phyloP scores from a whole-genome alignment of 2,113 vertebrate genomes.

The Triplophysa tibetana region DNA sequence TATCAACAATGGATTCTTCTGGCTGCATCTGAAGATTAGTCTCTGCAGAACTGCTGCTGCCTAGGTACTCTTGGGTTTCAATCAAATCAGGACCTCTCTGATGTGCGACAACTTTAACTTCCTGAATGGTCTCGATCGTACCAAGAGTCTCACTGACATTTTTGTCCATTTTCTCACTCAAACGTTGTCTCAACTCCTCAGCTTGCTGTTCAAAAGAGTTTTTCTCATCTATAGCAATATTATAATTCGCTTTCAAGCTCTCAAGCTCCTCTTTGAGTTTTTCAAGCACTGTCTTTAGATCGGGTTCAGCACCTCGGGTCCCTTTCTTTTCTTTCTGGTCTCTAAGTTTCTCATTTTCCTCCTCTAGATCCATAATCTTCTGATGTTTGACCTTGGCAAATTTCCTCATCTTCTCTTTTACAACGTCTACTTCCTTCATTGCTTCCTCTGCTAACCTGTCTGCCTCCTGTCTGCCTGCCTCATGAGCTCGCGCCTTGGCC shows the following conservation, averaged over 20 bases:
- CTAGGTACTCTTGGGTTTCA: constrained; percentile 44
- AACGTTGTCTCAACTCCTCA: constrained; percentile 65
- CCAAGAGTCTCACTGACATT: constrained; percentile 40
- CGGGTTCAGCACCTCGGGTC: constrained; percentile 51
- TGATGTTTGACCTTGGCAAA: constrained; percentile 95
- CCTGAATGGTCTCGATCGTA: constrained; percentile 40
- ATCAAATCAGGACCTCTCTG: constrained; percentile 45
- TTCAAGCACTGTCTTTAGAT: constrained; percentile 63
- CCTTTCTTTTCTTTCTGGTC: constrained; percentile 63
- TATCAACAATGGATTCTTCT: constrained; percentile 5
- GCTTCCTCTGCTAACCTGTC: constrained; percentile 81
- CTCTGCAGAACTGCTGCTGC: constrained; percentile 39
- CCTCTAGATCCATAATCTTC: constrained; percentile 92
- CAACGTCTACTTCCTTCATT: constrained; percentile 81
- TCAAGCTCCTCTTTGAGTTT: constrained; percentile 59
- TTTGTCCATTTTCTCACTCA: constrained; percentile 64
- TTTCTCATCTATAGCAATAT: constrained; percentile 57
- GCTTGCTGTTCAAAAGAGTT: constrained; percentile 63
- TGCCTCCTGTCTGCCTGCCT: constrained; percentile 76
- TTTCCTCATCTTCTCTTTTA: constrained; percentile 97
- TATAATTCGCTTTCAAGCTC: constrained; percentile 61
- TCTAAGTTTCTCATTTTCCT: constrained; percentile 87
- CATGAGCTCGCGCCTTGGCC: constrained; percentile 71
- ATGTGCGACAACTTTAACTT: constrained; percentile 59
- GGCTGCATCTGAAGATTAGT: constrained; percentile 2